Base-by-base conservation (phyloP, 1,140 invertebrate species). In the Halictus rubicundus region DNA sequence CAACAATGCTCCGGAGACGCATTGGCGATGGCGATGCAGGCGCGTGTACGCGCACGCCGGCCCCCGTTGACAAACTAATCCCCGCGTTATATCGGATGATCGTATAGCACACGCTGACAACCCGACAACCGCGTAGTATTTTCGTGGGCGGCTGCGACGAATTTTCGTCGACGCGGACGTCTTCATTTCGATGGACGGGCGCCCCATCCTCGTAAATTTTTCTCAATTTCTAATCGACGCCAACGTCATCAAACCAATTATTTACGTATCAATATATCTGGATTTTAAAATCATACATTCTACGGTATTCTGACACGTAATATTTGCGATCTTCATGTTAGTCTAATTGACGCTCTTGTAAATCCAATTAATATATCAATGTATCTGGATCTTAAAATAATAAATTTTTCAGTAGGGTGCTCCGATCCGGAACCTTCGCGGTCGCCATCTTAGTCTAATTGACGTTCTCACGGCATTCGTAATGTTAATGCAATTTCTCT, bases 21-120 rank as follows among this genome's bases (percentile, higher is more conserved):
- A 57, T 57, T 57, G n/a, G 52, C 63, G 84, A 81, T 71, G 59
- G 63, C 49, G 61, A 54, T 71, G 68, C 32, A 84, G 70, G 84
- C 80, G 66, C 52, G 60, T 61, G 49, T 66, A 71, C 81, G 87
- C 81, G 76, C 82, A 76, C 78, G 84, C 80, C 68, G 86, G 84
- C 86, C 78, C 86, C 88, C 89, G 90, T 91, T 92, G 92, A 92
- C 91, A 92, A 92, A 92, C 90, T 92, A 92, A 92, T 92, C 89
- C 90, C 87, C 86, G 80, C 81, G 88, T 77, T 88, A 87, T 90
- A 88, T 87, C 88, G 85, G 87, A 87, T 90, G 89, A 90, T 91
- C 87, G 89, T 90, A 91, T 91, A 92, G 86, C 88, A 89, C 65
- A 69, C 87, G 88, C 81, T 89, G 89, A 89, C 90, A 90, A 88